Evolutionary conservation across 2,888 invertebrate genomes (phyloP).

Genomic region (Cecidostiba fungosa): DNA sequence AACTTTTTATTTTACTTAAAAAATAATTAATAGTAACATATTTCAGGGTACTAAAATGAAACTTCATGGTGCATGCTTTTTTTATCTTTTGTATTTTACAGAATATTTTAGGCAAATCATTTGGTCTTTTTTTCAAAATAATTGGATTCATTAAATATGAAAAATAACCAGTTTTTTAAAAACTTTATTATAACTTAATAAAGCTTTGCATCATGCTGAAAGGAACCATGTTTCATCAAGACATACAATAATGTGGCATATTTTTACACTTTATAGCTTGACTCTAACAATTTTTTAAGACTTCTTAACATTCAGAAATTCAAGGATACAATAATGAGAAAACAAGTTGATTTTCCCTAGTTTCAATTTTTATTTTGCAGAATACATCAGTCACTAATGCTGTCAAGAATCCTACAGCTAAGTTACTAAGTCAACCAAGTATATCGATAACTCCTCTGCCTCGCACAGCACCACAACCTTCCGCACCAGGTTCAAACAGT

Average conservation of each 20-base stretch:
- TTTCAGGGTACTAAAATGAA: slow-evolving; percentile 51
- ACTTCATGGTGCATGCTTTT: slow-evolving; percentile 43
- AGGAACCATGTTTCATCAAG: slow-evolving; percentile 35
- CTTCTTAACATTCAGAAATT: slow-evolving; percentile 52
- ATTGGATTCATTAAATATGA: slow-evolving; percentile 32
- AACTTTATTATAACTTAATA: slow-evolving; percentile 34
- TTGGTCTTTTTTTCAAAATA: slow-evolving; percentile 37
- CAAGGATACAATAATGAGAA: not conserved
- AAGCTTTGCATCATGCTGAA: slow-evolving; percentile 56
- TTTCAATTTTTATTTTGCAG: slow-evolving; percentile 70
- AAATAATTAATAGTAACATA: slow-evolving; percentile 39
- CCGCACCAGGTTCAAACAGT: slow-evolving; percentile 77
- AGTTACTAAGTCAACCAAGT: slow-evolving; percentile 88
- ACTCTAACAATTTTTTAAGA: slow-evolving; percentile 52
- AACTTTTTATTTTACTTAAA: slow-evolving; percentile 20
- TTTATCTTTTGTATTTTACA: slow-evolving; percentile 37
- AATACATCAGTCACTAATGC: slow-evolving; percentile 74
- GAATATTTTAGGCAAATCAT: slow-evolving; percentile 34
- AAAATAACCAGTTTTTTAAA: slow-evolving; percentile 36
- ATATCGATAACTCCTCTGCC: slow-evolving; percentile 95
- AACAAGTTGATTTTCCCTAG: not conserved
- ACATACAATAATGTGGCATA: slow-evolving; percentile 46
- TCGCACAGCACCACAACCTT: slow-evolving; percentile 81
- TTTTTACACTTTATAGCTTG: slow-evolving; percentile 53
- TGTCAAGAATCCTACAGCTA: slow-evolving; percentile 79